Percentiles rank a stretch among this genome's conserved stretches.
Conservation (phyloP, 2,888 invertebrate genomes). For the Abrostola triplasia region DNA sequence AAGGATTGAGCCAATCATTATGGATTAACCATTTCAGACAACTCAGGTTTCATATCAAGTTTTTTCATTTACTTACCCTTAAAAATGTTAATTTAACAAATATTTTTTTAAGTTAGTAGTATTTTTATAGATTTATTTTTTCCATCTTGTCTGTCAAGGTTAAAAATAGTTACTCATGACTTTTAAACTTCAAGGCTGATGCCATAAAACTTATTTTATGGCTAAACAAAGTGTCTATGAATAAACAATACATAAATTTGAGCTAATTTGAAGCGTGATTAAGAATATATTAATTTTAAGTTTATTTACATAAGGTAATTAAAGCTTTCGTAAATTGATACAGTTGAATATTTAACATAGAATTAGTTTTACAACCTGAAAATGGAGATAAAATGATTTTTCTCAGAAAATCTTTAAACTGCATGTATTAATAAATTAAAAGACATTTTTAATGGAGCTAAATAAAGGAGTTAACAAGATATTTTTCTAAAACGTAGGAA, state of each 20-base stretch:
- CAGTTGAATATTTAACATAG: too few relatives aligned
- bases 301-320: background rate
- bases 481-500: background rate
- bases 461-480: background rate
- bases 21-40: too few relatives aligned
- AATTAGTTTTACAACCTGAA: too few relatives aligned
- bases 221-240: constrained; percentile 10
- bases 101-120: background rate
- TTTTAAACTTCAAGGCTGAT: constrained; percentile 10
- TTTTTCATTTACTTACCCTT: too few relatives aligned
- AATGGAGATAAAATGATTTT: too few relatives aligned
- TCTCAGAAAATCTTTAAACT: too few relatives aligned
- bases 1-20: too few relatives aligned
- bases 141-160: too few relatives aligned
- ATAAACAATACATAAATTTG: constrained; percentile 9
- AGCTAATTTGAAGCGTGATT: constrained; percentile 5
- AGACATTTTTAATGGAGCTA: background rate
- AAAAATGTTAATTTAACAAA: too few relatives aligned
- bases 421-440: background rate
- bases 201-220: constrained; percentile 9
- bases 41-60: too few relatives aligned
- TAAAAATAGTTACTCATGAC: background rate
- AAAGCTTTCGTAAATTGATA: too few relatives aligned
- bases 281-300: constrained; percentile 7
- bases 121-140: background rate